Base-by-base conservation (phyloP, 2,888 invertebrate species). In the Carpatolechia fugitivella region DNA sequence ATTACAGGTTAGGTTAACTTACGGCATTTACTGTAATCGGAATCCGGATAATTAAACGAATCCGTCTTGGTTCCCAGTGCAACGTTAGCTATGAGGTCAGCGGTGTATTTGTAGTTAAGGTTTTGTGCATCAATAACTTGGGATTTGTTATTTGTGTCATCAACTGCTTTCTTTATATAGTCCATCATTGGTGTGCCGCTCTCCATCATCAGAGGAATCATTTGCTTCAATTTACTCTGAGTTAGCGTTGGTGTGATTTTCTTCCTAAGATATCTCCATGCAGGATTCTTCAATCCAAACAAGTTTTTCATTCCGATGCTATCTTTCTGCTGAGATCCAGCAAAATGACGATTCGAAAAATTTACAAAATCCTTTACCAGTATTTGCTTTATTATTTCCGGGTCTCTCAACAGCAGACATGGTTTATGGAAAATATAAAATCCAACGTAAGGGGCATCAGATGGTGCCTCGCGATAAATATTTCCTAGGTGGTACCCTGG, bases 371-470 rank as follows among this genome's bases (percentile, higher is more conserved):
- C 66, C 8, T 57, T 55, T 10, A 66, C 56, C 14, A 70, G 44
- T 10, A 70, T 64, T 18, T 70, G 64, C 24, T 68, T 69, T 11
- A 70, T 66, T n/a, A 68, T 47, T 24, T 66, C 56, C 1, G 66
- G 68, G 13, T 70, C 68, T 46, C 61, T 62, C n/a, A 70, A 47
- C 7, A 68, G 55, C 0, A 70, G 57, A 48, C 68, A 69, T 0
- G 70, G 69, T 20, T 69, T 70, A 35, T 69, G 69, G 47, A 69
- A 66, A 8, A 70, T 65, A 31, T 69, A 70, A 53, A 70, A 69
- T 1, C 70, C 70, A 7, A 66, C 56, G 13, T 56, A 63, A 0
- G 66, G 64, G 3, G 24, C 24, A 24, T 24, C 6, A 14, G 41
- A 16, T 0, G 60, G 60, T 0, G 65, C 54, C 6, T 57, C 51